Conservation (phyloP, 2,797 vertebrate species). For the Peromyscus attwateri region DNA sequence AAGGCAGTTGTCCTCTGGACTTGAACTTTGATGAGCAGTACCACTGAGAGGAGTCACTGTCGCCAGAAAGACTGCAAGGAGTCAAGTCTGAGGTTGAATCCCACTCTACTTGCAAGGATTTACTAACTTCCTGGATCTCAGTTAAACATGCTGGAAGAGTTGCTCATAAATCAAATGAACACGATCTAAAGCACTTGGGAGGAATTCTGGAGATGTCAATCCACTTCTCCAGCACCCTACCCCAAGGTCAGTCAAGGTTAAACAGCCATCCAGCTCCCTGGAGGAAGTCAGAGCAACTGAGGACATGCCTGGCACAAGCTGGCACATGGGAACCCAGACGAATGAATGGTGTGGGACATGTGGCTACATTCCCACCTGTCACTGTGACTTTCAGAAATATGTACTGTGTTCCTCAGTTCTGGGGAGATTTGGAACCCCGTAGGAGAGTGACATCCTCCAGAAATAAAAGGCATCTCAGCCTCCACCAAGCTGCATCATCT, state of each 20-base stretch:
- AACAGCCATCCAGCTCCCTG: not conserved
- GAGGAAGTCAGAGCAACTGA: not conserved
- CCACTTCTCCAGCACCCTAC: not conserved
- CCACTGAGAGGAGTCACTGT: not conserved
- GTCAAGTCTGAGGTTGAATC: not conserved
- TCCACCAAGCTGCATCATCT: not conserved
- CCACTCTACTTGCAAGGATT: not conserved
- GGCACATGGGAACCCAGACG: not conserved
- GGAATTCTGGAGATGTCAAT: not conserved
- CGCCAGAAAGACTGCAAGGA: not conserved
- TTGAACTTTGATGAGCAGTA: not conserved
- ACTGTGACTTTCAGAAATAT: conserved; percentile 62
- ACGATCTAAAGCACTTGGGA: not conserved
- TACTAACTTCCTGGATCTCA: conserved; percentile 1
- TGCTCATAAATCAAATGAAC: conserved; percentile 31
- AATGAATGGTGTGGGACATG: not conserved
- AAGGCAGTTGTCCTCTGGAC: not conserved
- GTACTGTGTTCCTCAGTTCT: not conserved
- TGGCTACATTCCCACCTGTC: conserved; percentile 54
- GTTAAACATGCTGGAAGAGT: not conserved
- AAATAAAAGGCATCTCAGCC: conserved; percentile 40
- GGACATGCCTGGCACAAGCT: not conserved
- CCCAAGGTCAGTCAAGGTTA: conserved; percentile 43
- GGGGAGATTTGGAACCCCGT: conserved; percentile 2
- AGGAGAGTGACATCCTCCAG: not conserved